Percentiles rank a stretch among this genome's conserved stretches.
These are phyloP conservation scores for Atta texana DNA, from an alignment of 1,140 invertebrate species.

Conservation along the genomic window DNA sequence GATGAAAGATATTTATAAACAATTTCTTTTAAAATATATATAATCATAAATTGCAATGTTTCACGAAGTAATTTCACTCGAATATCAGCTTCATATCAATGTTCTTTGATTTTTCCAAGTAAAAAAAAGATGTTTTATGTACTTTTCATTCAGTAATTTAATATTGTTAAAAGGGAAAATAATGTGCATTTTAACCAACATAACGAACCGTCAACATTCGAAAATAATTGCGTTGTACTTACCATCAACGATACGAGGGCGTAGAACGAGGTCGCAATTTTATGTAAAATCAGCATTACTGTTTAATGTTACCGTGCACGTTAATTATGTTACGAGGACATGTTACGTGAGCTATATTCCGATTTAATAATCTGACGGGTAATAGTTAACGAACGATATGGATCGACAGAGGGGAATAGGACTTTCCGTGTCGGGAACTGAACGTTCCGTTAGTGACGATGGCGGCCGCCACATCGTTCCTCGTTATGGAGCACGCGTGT, in stretches of 20 bases:
- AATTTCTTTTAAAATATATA: background rate
- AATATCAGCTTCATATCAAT: background rate
- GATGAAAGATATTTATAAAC: background rate
- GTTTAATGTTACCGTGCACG: conserved; percentile 43
- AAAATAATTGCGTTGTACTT: conserved; percentile 36
- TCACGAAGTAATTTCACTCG: background rate
- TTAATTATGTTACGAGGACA: conserved; percentile 44
- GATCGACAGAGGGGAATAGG: conserved; percentile 61
- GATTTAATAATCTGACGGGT: conserved; percentile 58
- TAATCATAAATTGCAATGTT: background rate
- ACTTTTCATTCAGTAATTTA: background rate
- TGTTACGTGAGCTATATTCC: conserved; percentile 43
- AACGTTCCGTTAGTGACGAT: conserved; percentile 10
- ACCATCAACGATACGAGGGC: background rate
- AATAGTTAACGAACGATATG: conserved; percentile 62
- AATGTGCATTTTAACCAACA: conserved; percentile 1
- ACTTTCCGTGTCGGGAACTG: conserved; percentile 9
- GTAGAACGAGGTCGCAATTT: conserved; percentile 1
- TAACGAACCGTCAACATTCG: conserved; percentile 11
- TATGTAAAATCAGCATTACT: conserved; percentile 35
- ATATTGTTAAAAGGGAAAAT: background rate
- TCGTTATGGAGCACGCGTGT: conserved; percentile 55
- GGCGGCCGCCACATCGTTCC: conserved; percentile 27
- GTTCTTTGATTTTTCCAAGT: background rate
- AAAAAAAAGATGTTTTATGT: background rate